A percentile compares a stretch with the other conserved stretches of the same genome.
Evolutionary conservation across 2,113 vertebrate species (phyloP).

Genomic region (Tachysurus vachellii): DNA sequence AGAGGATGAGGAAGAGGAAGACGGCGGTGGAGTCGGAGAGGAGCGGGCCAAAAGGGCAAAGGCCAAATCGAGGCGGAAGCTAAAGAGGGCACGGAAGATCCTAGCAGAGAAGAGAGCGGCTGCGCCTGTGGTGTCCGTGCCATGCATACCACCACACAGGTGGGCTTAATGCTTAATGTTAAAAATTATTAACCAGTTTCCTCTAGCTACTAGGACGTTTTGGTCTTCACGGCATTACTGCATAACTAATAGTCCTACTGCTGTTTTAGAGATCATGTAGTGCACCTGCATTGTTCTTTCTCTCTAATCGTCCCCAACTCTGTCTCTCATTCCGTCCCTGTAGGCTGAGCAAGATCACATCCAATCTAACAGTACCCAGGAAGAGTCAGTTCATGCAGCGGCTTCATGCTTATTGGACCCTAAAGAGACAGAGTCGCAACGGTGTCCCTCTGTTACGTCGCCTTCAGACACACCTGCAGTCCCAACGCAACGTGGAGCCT

Average conservation of each 20-base stretch:
- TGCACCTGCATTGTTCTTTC: neutral
- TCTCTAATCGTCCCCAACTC: neutral
- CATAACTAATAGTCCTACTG: neutral
- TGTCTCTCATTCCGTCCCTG: slow-evolving; percentile 20
- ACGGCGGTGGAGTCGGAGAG: slow-evolving; percentile 87
- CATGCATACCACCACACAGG: slow-evolving; percentile 97
- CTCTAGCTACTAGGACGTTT: neutral
- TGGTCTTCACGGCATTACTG: neutral
- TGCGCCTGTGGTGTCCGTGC: slow-evolving; percentile 93
- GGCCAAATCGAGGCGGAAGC: slow-evolving; percentile 95
- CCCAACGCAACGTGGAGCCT: slow-evolving; percentile 89
- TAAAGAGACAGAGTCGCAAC: slow-evolving; percentile 96
- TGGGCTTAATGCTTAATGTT: slow-evolving; percentile 48
- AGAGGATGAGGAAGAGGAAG: slow-evolving; percentile 92
- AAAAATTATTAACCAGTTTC: neutral
- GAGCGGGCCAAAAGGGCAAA: slow-evolving; percentile 96
- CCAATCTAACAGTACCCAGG: slow-evolving; percentile 91
- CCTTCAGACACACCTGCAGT: slow-evolving; percentile 95
- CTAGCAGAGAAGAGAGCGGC: slow-evolving; percentile 94
- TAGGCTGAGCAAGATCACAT: slow-evolving; percentile 97
- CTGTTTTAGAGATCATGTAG: neutral
- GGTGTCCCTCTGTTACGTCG: slow-evolving; percentile 93
- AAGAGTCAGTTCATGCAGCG: slow-evolving; percentile 99
- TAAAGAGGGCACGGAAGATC: slow-evolving; percentile 97
- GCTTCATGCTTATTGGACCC: slow-evolving; percentile 97